Base-by-base conservation (phyloP, 2,797 vertebrate species). In the Heliangelus exortis region DNA sequence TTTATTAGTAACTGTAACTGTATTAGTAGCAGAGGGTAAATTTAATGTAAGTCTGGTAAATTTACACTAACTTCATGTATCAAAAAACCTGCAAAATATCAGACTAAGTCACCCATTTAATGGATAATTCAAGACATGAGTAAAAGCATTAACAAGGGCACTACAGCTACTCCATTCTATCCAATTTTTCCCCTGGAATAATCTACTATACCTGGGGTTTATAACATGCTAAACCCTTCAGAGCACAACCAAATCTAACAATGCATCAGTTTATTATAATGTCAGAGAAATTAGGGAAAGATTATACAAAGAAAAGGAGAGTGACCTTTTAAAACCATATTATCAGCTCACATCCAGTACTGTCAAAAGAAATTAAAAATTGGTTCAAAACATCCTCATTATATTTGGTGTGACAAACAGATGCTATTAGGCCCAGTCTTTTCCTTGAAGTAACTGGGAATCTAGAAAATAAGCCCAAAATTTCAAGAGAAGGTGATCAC, bases 141-240 rank as follows among this genome's bases (percentile, higher is more conserved):
- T 34, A 53, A 55, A 58, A 74, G n/a, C 17, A 54, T 21, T n/a
- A 73, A 50, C 28, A 25, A 59, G 45, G 47, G 25, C 22, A 34
- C 48, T 36, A 43, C 4, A 63, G 31, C 20, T 66, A 15, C 23
- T 65, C 62, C 48, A 31, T 31, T 31, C 9, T 5, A 58, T 20
- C 20, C 22, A 6, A 17, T 23, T 68, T 63, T 31, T 57, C 28
- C 53, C 23, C 45, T 34, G 36, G n/a, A 53, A 61, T 39, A 15
- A 50, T 7, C 62, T 63, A 6, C 31, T 4, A 0, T 15, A 25
- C 0, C 1, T 25, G 18, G 0, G 0, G 9, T 59, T 88, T 39
- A 28, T 21, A n/a, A 22, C 0, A 11, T 0, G 0, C 4, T 25
- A 10, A 16, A 22, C 16, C 47, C 68, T 61, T 9, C 68, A 57